These are phyloP conservation scores for Etheostoma spectabile DNA, from an alignment of 2,113 vertebrate species.

Conservation along the genomic window DNA sequence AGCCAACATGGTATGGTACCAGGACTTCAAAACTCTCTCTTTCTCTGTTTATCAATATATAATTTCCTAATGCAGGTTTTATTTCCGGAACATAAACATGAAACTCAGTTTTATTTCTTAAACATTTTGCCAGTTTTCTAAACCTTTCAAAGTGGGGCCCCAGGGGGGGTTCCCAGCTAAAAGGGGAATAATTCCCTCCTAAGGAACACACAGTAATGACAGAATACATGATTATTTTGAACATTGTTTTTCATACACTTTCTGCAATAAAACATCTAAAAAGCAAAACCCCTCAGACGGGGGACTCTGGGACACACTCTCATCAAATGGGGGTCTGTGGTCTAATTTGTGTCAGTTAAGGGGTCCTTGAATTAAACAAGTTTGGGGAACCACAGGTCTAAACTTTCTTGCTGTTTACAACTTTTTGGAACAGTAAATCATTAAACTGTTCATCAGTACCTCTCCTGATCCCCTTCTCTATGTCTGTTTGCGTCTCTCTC, in stretches of 20 bases:
- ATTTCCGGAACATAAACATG: not conserved
- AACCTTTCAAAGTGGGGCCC: not conserved
- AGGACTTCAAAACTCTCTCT: not conserved
- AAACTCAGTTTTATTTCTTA: not conserved
- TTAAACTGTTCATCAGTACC: constrained; percentile 25
- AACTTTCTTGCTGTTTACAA: constrained; percentile 7
- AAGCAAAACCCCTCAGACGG: too few species aligned
- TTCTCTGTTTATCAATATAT: not conserved
- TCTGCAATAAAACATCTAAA: too few species aligned
- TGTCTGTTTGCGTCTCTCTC: constrained; percentile 53
- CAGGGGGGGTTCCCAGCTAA: too few species aligned
- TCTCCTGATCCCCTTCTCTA: constrained; percentile 22
- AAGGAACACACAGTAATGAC: too few species aligned
- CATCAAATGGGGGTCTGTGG: too few species aligned
- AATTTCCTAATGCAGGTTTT: not conserved
- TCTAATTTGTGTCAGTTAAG: too few species aligned
- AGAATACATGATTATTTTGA: too few species aligned
- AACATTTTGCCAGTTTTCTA: not conserved
- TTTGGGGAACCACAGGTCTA: too few species aligned
- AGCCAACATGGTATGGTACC: not conserved
- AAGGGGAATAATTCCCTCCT: too few species aligned
- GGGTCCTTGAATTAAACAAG: too few species aligned
- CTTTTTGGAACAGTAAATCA: constrained; percentile 7
- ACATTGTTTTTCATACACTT: too few species aligned
- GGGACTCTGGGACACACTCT: too few species aligned